Evolutionary conservation across 1,140 invertebrate species (phyloP), one percentile per base, ranked within the genome.

Genomic region (Zaprionus tsacasi): DNA sequence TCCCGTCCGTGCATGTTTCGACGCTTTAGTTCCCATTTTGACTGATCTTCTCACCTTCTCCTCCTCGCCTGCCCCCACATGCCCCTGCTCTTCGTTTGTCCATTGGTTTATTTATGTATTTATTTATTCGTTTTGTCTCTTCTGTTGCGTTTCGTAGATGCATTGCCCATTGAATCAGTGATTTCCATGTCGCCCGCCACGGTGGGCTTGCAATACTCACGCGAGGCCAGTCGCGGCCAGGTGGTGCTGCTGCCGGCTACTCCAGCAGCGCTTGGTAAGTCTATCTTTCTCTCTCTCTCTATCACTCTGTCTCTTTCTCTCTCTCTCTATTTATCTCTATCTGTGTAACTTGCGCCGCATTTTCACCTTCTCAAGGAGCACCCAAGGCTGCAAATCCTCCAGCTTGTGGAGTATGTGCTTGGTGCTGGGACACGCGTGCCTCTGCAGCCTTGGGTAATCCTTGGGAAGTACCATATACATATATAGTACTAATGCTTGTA

Each of bases 181-280:
- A 94, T 95, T 78, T 95, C 93, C 91, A 95, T 94, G 94, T 94
- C 95, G 59, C 93, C 95, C 92, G 94, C 95, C 59, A 93, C 95
- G 88, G 94, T 95, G 65, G 96, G 96, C 61, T 96, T 96, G 93
- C 96, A 97, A 92, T 94, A 98, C 77, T 96, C 96, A 50, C 94
- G 97, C 55, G 97, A 98, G 93, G 96, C 96, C 25, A 94, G 96
- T 13, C 96, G 95, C 17, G 96, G 96, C 40, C 96, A 97, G 70
- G 93, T 97, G 40, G 94, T 97, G 50, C 94, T 98, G 50, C 94
- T 97, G 69, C 96, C 97, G 50, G 91, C 78, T 78, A 93, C 75
- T 93, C 93, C 76, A 93, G 94, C 95, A 92, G 95, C 91, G 68
- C 88, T 92, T 80, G 91, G 91, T 92, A 91, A 80, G 91, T 91